phyloP scores from a whole-genome alignment of 2,113 vertebrate genomes.

The Neotragus pygmaeus region DNA sequence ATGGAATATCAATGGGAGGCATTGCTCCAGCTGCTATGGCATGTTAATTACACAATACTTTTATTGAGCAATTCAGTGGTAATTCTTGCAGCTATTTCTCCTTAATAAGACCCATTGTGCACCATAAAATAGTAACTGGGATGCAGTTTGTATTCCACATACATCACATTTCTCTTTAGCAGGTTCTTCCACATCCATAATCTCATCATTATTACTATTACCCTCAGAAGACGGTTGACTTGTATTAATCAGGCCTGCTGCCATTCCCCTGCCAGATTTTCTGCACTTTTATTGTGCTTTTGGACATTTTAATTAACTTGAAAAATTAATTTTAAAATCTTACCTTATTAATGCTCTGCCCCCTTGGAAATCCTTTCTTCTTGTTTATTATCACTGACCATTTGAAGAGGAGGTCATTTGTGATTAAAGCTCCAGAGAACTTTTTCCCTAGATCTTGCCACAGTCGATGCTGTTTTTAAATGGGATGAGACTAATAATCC shows the following conservation, averaged over 20 bases:
- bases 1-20: conserved; percentile 80
- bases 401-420: conserved; percentile 61
- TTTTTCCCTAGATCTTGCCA: background rate
- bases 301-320: conserved; percentile 89
- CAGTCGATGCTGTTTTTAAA: conserved; percentile 9
- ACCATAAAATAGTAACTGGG: conserved; percentile 85
- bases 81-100: conserved; percentile 84
- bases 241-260: conserved; percentile 85
- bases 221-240: conserved; percentile 85
- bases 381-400: conserved; percentile 82
- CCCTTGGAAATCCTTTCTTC: conserved; percentile 73
- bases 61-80: conserved; percentile 84
- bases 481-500: conserved; percentile 3
- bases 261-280: conserved; percentile 86
- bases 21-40: conserved; percentile 79
- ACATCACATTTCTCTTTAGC: conserved; percentile 84
- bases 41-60: conserved; percentile 86
- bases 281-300: conserved; percentile 87
- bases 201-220: conserved; percentile 87
- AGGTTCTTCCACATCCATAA: conserved; percentile 85
- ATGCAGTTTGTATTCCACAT: conserved; percentile 84
- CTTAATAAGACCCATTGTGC: conserved; percentile 89
- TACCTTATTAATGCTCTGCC: conserved; percentile 82
- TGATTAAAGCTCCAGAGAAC: conserved; percentile 31
- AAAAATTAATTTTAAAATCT: conserved; percentile 88